phyloP scores from a whole-genome alignment of 2,797 vertebrate genomes.

The Microcaecilia unicolor region DNA sequence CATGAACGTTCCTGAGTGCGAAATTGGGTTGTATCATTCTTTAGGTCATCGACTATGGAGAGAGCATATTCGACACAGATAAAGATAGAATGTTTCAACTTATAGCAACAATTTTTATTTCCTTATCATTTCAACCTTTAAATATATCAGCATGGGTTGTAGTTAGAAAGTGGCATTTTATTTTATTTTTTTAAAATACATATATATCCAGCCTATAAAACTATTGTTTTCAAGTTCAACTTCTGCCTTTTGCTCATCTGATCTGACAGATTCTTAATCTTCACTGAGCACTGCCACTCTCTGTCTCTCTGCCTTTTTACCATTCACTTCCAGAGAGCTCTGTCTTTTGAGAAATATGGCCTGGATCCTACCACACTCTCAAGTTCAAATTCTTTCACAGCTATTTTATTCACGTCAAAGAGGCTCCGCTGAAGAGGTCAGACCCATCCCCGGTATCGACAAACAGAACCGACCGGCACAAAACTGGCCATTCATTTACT shows the following conservation, averaged over 20 bases:
- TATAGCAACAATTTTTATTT: too few relatives aligned
- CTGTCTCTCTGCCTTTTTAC: conserved; percentile 14
- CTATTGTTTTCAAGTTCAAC: conserved; percentile 26
- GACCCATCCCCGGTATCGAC: too few relatives aligned
- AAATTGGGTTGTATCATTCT: too few relatives aligned
- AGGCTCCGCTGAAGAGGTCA: neutral
- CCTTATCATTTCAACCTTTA: neutral
- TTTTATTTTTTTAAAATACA: too few relatives aligned
- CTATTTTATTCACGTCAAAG: neutral
- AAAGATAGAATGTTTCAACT: too few relatives aligned
- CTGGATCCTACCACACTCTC: neutral
- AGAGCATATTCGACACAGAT: too few relatives aligned
- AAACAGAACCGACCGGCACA: too few relatives aligned
- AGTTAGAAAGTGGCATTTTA: neutral
- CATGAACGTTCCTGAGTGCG: too few relatives aligned
- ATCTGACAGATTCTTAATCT: conserved; percentile 1
- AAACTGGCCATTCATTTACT: too few relatives aligned
- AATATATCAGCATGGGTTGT: neutral
- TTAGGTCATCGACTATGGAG: too few relatives aligned
- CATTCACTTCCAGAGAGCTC: neutral
- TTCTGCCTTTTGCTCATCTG: conserved; percentile 8
- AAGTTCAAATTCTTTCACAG: neutral
- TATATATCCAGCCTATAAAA: neutral
- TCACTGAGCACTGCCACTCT: conserved; percentile 8
- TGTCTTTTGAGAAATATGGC: neutral